Evolutionary conservation across 2,888 invertebrate species (phyloP), one percentile per base, ranked within the genome.

Genomic region (Netelia inedita): DNA sequence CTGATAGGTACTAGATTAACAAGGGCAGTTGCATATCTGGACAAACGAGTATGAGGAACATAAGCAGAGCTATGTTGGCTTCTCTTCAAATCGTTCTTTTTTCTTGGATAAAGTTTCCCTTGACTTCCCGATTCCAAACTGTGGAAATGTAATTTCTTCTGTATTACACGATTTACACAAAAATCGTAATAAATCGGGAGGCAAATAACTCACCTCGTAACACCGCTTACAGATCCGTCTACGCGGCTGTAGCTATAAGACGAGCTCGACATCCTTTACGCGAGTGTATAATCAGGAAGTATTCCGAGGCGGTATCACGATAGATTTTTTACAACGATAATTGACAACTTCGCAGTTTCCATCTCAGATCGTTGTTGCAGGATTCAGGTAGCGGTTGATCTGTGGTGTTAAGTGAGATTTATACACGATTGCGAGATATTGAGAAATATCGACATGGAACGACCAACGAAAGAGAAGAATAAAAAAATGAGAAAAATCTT

Each of bases 1-100:
- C 91, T 88, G 19, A 93, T 82, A 50, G 92, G 92, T 50, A 90
- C 89, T 9, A 93, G 87, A 82, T 91, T 91, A 19, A 89, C 89
- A 1, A 93, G 87, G 2, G 93, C 91, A 2, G 90, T 86, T 6
- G 89, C 86, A 82, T 93, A 93, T 76, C 92, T 87, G 10, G 91
- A 89, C 16, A 92, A 73, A 16, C 93, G 91, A 85, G 89, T 88
- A 55, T 90, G 90, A n/a, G 92, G 90, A 66, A 92, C 89, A 76
- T 93, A 93, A 19, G 90, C 87, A 10, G 90, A 90, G 72, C 86
- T 90, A 21, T 88, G 88, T 68, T 89, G 85, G 16, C 21, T 78
- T 16, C 72, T 66, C 35, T 82, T 79, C 16, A 55, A 53, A 50
- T 87, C 85, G 11, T 75, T 81, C 41, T 82, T 86, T 35, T 83